Conservation (phyloP, 2,888 invertebrate genomes). For the Spatulosminthurus flaviceps region DNA sequence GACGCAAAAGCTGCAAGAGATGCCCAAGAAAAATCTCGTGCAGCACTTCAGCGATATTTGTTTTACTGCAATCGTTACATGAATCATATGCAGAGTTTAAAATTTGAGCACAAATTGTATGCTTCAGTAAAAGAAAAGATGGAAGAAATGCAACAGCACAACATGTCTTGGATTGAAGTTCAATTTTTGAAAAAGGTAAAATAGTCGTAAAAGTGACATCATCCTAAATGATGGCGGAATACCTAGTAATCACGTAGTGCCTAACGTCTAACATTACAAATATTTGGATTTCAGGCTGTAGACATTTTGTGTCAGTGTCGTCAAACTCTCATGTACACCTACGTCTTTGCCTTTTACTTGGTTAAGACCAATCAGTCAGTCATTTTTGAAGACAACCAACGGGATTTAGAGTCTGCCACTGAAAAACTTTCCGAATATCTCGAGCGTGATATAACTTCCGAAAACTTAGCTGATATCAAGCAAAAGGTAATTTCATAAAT, state of each 20-base stretch:
- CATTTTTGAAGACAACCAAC: slow-evolving; percentile 99
- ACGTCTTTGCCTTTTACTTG: slow-evolving; percentile 98
- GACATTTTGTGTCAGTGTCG: slow-evolving; percentile 96
- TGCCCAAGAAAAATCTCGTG: slow-evolving; percentile 92
- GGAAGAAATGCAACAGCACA: slow-evolving; percentile 99
- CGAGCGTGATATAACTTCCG: slow-evolving; percentile 96
- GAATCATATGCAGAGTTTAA: slow-evolving; percentile 99
- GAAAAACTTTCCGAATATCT: slow-evolving; percentile 97
- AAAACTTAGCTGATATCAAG: slow-evolving; percentile 96
- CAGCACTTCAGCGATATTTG: slow-evolving; percentile 93
- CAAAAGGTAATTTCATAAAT: slow-evolving; percentile 76
- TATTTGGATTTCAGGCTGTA: slow-evolving; percentile 73
- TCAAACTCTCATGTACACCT: slow-evolving; percentile 98
- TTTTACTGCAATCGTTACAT: slow-evolving; percentile 99
- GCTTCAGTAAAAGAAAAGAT: slow-evolving; percentile 96
- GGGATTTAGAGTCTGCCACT: slow-evolving; percentile 96
- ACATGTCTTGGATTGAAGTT: slow-evolving; percentile 99
- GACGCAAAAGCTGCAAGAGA: slow-evolving; percentile 96
- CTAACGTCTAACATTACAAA: no score
- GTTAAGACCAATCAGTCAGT: slow-evolving; percentile 98
- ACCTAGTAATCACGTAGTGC: no score
- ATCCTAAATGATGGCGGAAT: no score
- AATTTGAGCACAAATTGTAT: slow-evolving; percentile 97
- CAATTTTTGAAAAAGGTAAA: slow-evolving; percentile 89
- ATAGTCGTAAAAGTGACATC: no score